Evolutionary conservation across 1,140 invertebrate species (phyloP).

Genomic region (Kradibia gibbosae): DNA sequence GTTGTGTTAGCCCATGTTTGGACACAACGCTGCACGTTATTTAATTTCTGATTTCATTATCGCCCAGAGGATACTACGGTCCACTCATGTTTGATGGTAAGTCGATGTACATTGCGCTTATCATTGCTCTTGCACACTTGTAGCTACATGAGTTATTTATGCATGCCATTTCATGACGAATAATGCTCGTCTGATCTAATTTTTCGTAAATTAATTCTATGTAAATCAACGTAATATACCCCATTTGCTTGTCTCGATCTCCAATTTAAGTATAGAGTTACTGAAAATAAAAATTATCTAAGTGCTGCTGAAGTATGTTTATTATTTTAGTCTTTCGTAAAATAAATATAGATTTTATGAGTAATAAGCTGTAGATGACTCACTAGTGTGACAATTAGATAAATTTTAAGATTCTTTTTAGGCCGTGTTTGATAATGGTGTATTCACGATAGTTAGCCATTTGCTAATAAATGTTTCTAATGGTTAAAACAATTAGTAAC

Average conservation of each 20-base stretch:
- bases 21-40: constrained; percentile 59
- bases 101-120: constrained; percentile 50
- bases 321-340: background rate
- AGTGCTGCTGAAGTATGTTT: background rate
- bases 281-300: background rate
- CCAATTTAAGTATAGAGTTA: background rate
- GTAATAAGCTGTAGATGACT: background rate
- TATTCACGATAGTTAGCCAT: background rate
- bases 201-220: background rate
- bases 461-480: too few species aligned
- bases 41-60: constrained; percentile 64
- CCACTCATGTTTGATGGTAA: constrained; percentile 70
- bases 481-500: too few species aligned
- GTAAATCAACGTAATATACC: background rate
- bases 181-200: background rate
- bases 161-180: background rate
- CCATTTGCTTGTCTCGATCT: background rate
- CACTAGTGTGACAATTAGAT: background rate
- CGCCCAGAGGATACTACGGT: constrained; percentile 59
- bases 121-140: constrained; percentile 4
- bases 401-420: background rate
- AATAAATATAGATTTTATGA: background rate
- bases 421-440: background rate
- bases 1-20: constrained; percentile 64
- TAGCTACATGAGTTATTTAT: background rate